These are phyloP conservation scores for Trachemys scripta DNA, from an alignment of 2,113 vertebrate species.

Conservation along the genomic window DNA sequence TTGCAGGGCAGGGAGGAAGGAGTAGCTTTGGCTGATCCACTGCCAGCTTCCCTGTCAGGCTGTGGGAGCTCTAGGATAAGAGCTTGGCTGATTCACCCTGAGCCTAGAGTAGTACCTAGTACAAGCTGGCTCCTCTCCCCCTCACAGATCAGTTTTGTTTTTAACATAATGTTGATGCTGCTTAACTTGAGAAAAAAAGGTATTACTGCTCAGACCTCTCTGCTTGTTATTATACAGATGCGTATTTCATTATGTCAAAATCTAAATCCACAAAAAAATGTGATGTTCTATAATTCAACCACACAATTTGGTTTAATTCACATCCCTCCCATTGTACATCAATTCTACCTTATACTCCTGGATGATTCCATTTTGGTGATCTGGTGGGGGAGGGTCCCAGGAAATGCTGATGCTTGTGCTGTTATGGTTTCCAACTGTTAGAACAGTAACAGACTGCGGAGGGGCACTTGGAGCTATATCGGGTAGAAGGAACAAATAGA, in stretches of 20 bases:
- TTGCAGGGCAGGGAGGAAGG: not conserved
- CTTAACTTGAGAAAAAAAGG: not conserved
- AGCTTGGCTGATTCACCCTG: not conserved
- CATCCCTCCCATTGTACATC: not conserved
- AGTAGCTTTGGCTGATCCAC: not conserved
- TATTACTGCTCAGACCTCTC: not conserved
- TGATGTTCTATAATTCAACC: not conserved
- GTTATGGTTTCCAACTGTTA: constrained; percentile 95
- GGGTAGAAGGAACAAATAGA: constrained; percentile 58
- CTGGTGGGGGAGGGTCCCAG: constrained; percentile 95
- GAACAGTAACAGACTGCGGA: constrained; percentile 96
- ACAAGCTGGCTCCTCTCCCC: not conserved
- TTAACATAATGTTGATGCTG: not conserved
- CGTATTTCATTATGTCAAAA: not conserved
- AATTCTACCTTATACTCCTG: constrained; percentile 94
- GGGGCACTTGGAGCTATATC: constrained; percentile 94
- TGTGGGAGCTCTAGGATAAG: not conserved
- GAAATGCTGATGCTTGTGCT: constrained; percentile 99
- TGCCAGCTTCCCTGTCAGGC: not conserved
- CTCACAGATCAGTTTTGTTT: not conserved
- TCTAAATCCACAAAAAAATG: not conserved
- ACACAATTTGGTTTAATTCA: not conserved
- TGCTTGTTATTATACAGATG: constrained; percentile 9
- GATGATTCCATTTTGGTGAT: constrained; percentile 98
- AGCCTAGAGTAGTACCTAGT: not conserved